Evolutionary conservation across 2,797 vertebrate species (phyloP), one percentile per base, ranked within the genome.

Genomic region (Coilia nasus): DNA sequence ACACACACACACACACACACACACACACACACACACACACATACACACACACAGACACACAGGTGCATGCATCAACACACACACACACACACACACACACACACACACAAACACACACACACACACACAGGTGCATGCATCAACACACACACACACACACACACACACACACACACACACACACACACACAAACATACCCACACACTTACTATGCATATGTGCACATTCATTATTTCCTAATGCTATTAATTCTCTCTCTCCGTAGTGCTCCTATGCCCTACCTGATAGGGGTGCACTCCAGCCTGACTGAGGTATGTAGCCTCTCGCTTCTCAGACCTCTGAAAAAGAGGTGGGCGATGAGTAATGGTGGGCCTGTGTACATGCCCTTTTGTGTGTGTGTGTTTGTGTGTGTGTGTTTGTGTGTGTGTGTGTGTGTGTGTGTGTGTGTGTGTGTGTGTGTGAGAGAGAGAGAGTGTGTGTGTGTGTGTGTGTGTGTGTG

Each of bases 211-310:
- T 62, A 62, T 23, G 60, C 60, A 1, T 25, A 10, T 64, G 1
- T 25, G 10, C n/a, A 14, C 14, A 59, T 21, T 59, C 6, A 59
- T 59, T 21, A 59, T 19, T 21, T 59, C 17, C 2, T 59, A 6
- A 21, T n/a, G 6, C 2, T 59, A 19, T 10, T 41, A 41, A 41
- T 41, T 31, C 25, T 75, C 83, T 23, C 41, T n/a, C 71, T 15
- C 67, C 87, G 4, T 95, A 98, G 97, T 59, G 97, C 97, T 6
- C 97, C 97, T 0, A 98, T 98, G 97, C 97, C 97, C 23, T 98
- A 97, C 91, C 95, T 98, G 84, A 98, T 98, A n/a, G 97, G 97
- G 41, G 95, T 98, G 84, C 97, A 98, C 87, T 93, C 94, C 87
- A 98, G 96, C 90, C 93, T 98, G 0, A 93, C 93, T 3, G 97